phyloP scores from a whole-genome alignment of 2,113 vertebrate genomes.

The Eulemur macaco region DNA sequence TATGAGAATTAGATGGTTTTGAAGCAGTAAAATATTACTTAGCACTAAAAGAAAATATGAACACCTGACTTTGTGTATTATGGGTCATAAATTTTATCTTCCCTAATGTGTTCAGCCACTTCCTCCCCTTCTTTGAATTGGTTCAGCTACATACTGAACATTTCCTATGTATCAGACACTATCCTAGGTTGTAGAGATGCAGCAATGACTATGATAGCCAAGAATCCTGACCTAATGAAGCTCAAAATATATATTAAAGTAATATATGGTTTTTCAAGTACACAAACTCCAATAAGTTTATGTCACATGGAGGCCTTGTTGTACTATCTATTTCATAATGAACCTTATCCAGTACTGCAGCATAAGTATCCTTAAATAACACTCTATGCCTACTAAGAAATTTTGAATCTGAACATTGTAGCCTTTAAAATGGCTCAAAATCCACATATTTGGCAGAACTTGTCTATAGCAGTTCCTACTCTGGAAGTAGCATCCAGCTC shows the following conservation, averaged over 20 bases:
- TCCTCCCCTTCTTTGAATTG: constrained; percentile 15
- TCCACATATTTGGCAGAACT: constrained; percentile 53
- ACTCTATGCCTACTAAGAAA: constrained; percentile 61
- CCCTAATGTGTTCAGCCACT: neutral
- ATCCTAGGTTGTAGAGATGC: constrained; percentile 11
- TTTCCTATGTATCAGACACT: neutral
- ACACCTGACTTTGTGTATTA: constrained; percentile 15
- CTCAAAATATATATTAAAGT: constrained; percentile 59
- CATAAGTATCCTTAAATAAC: constrained; percentile 49
- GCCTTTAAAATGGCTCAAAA: constrained; percentile 62
- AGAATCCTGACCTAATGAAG: constrained; percentile 56
- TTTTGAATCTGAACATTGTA: constrained; percentile 43
- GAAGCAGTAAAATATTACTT: constrained; percentile 32
- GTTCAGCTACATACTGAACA: constrained; percentile 28
- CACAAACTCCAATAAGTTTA: constrained; percentile 35
- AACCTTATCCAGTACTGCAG: constrained; percentile 26
- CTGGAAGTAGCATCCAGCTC: constrained; percentile 30
- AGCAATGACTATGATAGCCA: constrained; percentile 24
- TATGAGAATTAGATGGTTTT: constrained; percentile 11
- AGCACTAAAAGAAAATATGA: constrained; percentile 56
- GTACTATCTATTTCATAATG: constrained; percentile 58
- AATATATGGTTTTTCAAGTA: constrained; percentile 41
- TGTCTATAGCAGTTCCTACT: constrained; percentile 8
- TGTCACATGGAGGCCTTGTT: neutral
- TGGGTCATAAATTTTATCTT: neutral